A percentile compares a stretch with the other conserved stretches of the same genome.
Evolutionary conservation across 64 coral and sea anemone species (phyloP).

Genomic region (Astreopora myriophthalma): DNA sequence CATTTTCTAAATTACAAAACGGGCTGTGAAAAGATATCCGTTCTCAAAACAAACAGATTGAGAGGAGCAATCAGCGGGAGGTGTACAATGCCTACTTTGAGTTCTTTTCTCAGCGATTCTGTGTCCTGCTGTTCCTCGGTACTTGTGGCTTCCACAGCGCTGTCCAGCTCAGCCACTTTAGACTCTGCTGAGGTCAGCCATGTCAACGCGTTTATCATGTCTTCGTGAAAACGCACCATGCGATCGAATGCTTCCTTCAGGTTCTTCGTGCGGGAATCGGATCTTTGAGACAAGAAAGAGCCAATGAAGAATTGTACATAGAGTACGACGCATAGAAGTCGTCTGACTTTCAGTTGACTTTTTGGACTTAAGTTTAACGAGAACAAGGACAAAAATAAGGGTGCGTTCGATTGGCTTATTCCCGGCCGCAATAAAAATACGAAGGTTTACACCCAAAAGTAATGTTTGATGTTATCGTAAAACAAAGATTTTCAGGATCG

Average conservation of each 20-base stretch:
- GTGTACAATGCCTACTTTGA: slow-evolving; percentile 56
- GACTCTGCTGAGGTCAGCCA: slow-evolving; percentile 94
- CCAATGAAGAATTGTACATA: too few relatives aligned
- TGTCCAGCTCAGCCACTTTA: slow-evolving; percentile 93
- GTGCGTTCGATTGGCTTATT: too few relatives aligned
- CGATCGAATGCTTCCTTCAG: slow-evolving; percentile 91
- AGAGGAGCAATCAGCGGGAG: not conserved
- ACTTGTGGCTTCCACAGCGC: slow-evolving; percentile 81
- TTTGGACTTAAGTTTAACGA: too few relatives aligned
- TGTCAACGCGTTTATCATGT: slow-evolving; percentile 94
- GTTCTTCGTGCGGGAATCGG: slow-evolving; percentile 83
- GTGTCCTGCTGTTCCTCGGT: slow-evolving; percentile 79
- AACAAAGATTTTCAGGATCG: too few relatives aligned
- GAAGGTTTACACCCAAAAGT: too few relatives aligned
- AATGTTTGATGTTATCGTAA: too few relatives aligned
- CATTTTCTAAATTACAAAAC: too few relatives aligned
- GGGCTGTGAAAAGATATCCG: not conserved
- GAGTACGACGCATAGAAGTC: too few relatives aligned
- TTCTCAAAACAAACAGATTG: too few relatives aligned
- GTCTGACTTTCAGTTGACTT: too few relatives aligned
- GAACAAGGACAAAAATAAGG: too few relatives aligned
- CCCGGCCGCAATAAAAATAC: too few relatives aligned
- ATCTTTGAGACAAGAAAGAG: slow-evolving; percentile 25
- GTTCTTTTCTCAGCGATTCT: slow-evolving; percentile 74
- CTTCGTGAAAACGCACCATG: slow-evolving; percentile 92